phyloP scores from a whole-genome alignment of 2,797 vertebrate genomes.

The Antrozous pallidus region DNA sequence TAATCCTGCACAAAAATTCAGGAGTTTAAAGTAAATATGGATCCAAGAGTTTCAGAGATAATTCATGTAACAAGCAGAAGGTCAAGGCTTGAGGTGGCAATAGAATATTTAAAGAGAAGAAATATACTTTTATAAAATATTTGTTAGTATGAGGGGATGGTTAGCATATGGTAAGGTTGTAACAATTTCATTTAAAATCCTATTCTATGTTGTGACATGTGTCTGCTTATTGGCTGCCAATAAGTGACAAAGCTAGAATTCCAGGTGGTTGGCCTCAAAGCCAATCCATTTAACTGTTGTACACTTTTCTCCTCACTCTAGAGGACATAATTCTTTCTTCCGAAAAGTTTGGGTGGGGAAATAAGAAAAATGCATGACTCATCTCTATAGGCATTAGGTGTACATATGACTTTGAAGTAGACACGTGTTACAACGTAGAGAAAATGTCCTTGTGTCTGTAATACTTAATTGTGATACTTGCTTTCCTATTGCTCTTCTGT shows the following conservation, averaged over 20 bases:
- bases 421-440: neutral
- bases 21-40: neutral
- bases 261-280: neutral
- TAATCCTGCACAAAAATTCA: neutral
- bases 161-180: neutral
- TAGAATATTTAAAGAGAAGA: slow-evolving; percentile 33
- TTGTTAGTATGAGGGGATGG: neutral
- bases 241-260: neutral
- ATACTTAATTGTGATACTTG: neutral
- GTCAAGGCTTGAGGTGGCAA: neutral
- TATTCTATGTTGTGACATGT: too few relatives aligned
- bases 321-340: neutral
- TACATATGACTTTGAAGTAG: neutral
- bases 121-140: neutral
- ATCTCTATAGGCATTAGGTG: fast-evolving
- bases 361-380: neutral
- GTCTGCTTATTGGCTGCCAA: neutral
- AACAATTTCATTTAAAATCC: neutral
- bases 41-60: neutral
- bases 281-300: neutral
- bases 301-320: neutral
- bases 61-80: neutral
- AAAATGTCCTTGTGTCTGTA: neutral
- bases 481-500: neutral
- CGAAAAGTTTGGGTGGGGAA: neutral